Base-by-base conservation (phyloP, 1,140 invertebrate genomes). In the Zeugodacus cucurbitae region DNA sequence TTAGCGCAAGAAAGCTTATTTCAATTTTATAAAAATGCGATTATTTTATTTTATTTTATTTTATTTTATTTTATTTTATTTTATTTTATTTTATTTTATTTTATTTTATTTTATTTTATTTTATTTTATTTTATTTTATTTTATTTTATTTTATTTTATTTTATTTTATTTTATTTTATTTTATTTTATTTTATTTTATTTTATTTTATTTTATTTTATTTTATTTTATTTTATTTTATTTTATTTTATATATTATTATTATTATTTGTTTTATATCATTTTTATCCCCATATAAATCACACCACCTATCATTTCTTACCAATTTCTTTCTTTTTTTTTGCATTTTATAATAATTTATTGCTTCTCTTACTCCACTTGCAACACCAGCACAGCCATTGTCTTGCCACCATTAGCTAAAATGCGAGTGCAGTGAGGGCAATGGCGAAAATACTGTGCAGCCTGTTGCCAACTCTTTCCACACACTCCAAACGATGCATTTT, bases 11-110 rank as follows among this genome's bases (percentile, higher is more conserved):
- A n/a, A n/a, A n/a, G n/a, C n/a, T n/a, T n/a, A n/a, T n/a, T n/a
- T n/a, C n/a, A n/a, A n/a, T n/a, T n/a, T n/a, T n/a, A n/a, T n/a
- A n/a, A n/a, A n/a, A n/a, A n/a, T n/a, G n/a, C 37, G 7, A 87
- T 37, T 62, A 57, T 34, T 17, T 87, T 57, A 29, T 86, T 32
- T 86, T 86, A 22, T 57, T 57, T 86, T 54, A 54, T 86, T 57
- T 86, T 20, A 20, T 86, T 57, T 44, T 54, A 44, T 57, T 32
- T 87, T 87, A 59, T 34, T 34, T 44, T 64, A 34, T 32, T 64
- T 87, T 3, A 59, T 32, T 64, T 37, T 37, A 29, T 62, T 87
- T 87, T 41, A 10, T 64, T 37, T 87, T 34, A 37, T 87, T 64
- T 64, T 34, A 3, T 67, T 87, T 87, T 32, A 22, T 87, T 87